Evolutionary conservation across 2,113 vertebrate genomes (phyloP).

Genomic region (Odocoileus virginianus): DNA sequence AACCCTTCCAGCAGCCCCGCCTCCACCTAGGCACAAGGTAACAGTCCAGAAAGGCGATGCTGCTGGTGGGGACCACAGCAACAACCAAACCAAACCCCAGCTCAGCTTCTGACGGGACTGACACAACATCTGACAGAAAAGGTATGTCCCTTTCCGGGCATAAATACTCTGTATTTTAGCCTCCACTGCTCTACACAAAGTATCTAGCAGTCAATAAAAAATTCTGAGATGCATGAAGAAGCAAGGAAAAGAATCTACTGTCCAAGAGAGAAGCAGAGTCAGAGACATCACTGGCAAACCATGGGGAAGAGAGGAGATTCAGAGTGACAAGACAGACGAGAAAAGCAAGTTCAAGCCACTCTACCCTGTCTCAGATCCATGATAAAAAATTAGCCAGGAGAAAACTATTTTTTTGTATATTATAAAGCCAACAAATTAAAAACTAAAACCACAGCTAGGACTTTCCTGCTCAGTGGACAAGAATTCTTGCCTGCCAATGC

Average conservation of each 20-base stretch:
- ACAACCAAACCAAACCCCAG: constrained; percentile 15
- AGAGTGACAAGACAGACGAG: neutral
- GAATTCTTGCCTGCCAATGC: neutral
- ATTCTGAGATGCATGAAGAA: neutral
- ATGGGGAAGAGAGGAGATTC: neutral
- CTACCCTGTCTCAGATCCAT: neutral
- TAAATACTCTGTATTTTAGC: neutral
- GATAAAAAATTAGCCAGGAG: neutral
- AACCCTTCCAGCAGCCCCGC: neutral
- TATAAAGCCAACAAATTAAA: neutral
- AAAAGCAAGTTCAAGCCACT: neutral
- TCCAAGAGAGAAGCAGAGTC: constrained; percentile 33
- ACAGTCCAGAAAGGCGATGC: neutral
- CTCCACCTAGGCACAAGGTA: neutral
- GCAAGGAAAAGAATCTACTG: neutral
- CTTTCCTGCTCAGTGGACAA: neutral
- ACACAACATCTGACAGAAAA: neutral
- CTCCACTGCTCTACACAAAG: neutral
- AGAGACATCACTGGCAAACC: neutral
- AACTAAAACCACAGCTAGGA: neutral
- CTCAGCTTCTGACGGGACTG: neutral
- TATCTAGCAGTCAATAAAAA: neutral
- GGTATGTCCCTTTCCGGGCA: neutral
- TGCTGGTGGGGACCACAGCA: constrained; percentile 24
- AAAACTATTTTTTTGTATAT: neutral